Evolutionary conservation across 2,888 invertebrate species (phyloP).

Genomic region (Idaea aversata): DNA sequence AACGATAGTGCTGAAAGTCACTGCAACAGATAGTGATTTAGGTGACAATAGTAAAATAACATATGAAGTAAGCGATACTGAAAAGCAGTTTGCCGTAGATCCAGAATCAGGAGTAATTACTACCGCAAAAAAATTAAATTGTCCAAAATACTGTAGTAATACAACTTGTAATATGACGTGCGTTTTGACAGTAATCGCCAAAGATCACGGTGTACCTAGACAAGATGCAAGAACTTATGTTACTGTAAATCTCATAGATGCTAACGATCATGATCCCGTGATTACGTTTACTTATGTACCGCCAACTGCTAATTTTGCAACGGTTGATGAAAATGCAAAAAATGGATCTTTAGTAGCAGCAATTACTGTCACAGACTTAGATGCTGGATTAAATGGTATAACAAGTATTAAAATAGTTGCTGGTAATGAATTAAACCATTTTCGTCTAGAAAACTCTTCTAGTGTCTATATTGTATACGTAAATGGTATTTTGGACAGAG

Average conservation of each 20-base stretch:
- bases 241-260: conserved; percentile 94
- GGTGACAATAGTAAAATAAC: conserved; percentile 96
- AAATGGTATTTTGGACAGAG: conserved; percentile 93
- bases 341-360: conserved; percentile 96
- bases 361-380: conserved; percentile 94
- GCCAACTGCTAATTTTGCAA: conserved; percentile 90
- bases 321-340: conserved; percentile 95
- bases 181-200: conserved; percentile 95
- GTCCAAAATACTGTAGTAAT: conserved; percentile 88
- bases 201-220: conserved; percentile 94
- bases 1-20: conserved; percentile 93
- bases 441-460: conserved; percentile 90
- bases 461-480: conserved; percentile 95
- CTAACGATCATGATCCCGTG: conserved; percentile 96
- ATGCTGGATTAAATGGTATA: conserved; percentile 95
- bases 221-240: conserved; percentile 96
- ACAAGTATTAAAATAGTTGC: conserved; percentile 91
- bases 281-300: conserved; percentile 94
- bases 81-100: conserved; percentile 94
- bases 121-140: conserved; percentile 88
- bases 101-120: conserved; percentile 94
- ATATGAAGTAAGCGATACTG: conserved; percentile 92
- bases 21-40: conserved; percentile 95
- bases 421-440: conserved; percentile 95
- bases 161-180: conserved; percentile 94